Percentiles rank a stretch among this genome's conserved stretches.
Evolutionary conservation across 2,888 invertebrate species (phyloP).

Genomic region (Hirtodrosophila confusa): DNA sequence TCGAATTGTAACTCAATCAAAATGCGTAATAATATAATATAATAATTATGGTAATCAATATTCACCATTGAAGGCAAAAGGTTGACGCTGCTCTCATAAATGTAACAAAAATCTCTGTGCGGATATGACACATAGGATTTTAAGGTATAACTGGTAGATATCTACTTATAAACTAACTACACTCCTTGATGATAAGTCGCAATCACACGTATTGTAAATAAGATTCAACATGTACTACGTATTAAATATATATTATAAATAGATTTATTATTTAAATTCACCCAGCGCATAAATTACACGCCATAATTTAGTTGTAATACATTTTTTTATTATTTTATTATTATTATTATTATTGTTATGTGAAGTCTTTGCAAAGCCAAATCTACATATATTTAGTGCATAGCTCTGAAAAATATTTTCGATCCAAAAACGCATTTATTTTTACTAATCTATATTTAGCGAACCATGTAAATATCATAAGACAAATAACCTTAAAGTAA

Average conservation of each 20-base stretch:
- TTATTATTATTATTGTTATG: slow-evolving; percentile 27
- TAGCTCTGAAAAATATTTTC: slow-evolving; percentile 50
- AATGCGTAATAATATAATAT: slow-evolving; percentile 19
- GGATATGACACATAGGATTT: slow-evolving; percentile 20
- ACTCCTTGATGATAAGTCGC: slow-evolving; percentile 41
- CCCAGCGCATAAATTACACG: slow-evolving; percentile 59
- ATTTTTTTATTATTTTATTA: slow-evolving; percentile 16
- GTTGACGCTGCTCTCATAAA: slow-evolving; percentile 40
- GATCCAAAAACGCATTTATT: slow-evolving; percentile 71
- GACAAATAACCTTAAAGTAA: slow-evolving; percentile 6
- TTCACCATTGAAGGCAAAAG: background rate
- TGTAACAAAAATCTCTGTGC: slow-evolving; percentile 48
- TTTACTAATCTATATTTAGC: slow-evolving; percentile 45
- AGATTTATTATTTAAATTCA: slow-evolving; percentile 31
- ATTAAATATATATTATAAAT: slow-evolving; percentile 20
- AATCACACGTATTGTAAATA: slow-evolving; percentile 60
- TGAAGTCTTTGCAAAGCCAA: slow-evolving; percentile 71
- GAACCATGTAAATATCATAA: slow-evolving; percentile 60
- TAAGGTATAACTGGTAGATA: slow-evolving; percentile 29
- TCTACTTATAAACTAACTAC: slow-evolving; percentile 27
- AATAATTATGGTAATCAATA: background rate
- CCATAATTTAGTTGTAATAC: slow-evolving; percentile 62
- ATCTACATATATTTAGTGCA: slow-evolving; percentile 58
- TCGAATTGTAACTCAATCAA: slow-evolving; percentile 41
- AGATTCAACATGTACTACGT: slow-evolving; percentile 30